phyloP scores from a whole-genome alignment of 2,888 invertebrate species.

The Orthosia cruda region DNA sequence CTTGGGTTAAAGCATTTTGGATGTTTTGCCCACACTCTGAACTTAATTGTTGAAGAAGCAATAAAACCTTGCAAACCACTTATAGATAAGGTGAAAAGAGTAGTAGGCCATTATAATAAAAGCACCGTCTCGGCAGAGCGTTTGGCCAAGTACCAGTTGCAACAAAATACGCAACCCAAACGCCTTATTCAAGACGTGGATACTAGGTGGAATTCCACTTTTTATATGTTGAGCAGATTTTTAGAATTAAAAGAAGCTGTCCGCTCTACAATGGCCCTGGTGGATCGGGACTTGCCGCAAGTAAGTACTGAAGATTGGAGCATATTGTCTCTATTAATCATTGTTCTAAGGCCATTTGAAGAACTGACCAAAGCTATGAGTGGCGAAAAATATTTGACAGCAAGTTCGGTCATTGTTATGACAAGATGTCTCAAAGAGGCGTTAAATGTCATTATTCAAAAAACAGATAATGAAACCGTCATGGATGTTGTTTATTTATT shows the following conservation, averaged over 20 bases:
- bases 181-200: neutral
- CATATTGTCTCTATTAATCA: neutral
- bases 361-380: neutral
- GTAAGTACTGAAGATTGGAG: neutral
- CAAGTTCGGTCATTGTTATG: neutral
- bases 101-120: neutral
- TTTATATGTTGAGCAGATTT: neutral
- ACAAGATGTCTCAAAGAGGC: conserved; percentile 5
- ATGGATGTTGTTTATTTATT: neutral
- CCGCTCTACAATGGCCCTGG: neutral
- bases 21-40: conserved; percentile 1
- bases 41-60: neutral
- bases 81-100: neutral
- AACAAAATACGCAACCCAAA: neutral
- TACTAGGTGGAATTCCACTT: neutral
- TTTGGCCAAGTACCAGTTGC: neutral
- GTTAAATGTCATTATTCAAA: neutral
- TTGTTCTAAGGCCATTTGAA: neutral
- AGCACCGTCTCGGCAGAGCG: neutral
- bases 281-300: neutral
- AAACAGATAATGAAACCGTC: neutral
- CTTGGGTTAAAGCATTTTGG: neutral
- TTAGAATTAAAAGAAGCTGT: neutral
- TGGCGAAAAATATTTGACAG: conserved; percentile 5
- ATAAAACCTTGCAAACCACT: neutral